Evolutionary conservation across 2,888 invertebrate species (phyloP).

Genomic region (Pristionchus maxplancki): DNA sequence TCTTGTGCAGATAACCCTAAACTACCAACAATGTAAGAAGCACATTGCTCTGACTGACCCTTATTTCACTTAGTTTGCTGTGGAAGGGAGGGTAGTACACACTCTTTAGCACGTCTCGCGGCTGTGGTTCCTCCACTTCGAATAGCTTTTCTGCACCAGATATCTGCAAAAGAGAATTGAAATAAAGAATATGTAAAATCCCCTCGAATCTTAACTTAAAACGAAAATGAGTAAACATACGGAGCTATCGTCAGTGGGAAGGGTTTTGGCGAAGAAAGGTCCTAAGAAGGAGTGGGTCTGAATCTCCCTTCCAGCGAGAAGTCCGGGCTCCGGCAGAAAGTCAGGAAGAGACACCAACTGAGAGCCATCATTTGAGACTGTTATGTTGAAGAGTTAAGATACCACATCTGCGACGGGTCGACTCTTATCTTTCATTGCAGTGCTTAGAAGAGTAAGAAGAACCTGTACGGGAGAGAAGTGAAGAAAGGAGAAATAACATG

Average conservation of each 20-base stretch:
- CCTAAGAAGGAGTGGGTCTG: constrained; percentile 90
- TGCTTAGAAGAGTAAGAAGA: constrained; percentile 53
- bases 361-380: constrained; percentile 7
- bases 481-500: too few relatives aligned
- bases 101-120: not conserved
- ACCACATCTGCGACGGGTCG: constrained; percentile 61
- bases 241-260: constrained; percentile 91
- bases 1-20: constrained; percentile 85
- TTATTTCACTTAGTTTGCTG: constrained; percentile 6
- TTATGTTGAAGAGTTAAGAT: not conserved
- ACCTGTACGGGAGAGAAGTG: not conserved
- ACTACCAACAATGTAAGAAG: constrained; percentile 56
- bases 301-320: constrained; percentile 89
- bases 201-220: too few relatives aligned
- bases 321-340: constrained; percentile 56
- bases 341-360: constrained; percentile 59
- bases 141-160: constrained; percentile 4
- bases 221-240: constrained; percentile 79
- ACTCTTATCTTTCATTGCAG: constrained; percentile 53
- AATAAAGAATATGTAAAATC: too few relatives aligned
- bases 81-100: constrained; percentile 53
- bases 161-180: not conserved
- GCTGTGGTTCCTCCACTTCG: constrained; percentile 24
- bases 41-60: not conserved
- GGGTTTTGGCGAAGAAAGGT: constrained; percentile 91